Base-by-base conservation (phyloP, 2,797 vertebrate genomes). In the Diglossa cyanea region DNA sequence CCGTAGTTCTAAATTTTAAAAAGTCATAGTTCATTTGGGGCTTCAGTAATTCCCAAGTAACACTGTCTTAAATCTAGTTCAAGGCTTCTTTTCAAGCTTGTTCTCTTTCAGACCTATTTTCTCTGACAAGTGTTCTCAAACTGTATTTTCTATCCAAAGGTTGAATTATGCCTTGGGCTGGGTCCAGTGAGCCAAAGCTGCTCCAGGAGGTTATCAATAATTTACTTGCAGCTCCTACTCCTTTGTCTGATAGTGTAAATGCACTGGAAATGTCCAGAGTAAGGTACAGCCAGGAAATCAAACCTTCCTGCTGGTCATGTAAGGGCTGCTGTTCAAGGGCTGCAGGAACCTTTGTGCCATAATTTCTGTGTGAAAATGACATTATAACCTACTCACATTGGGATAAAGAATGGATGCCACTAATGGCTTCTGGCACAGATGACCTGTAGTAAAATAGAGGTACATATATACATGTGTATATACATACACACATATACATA, bases 371-470 rank as follows among this genome's bases (percentile, higher is more conserved):
- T 23, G 28, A 40, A 18, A 86, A 17, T 51, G 21, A 17, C 13
- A 48, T 13, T 23, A 65, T 19, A 45, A 2, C 3, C 11, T 53
- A 10, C 5, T 44, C 0, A 0, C 7, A 42, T 1, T 44, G 15
- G 6, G 12, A 50, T 61, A 20, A 78, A 58, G 58, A 48, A 50
- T 7, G 1, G 57, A 45, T 33, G 12, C 8, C 30, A 7, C 1
- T 72, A 11, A 78, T 61, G 10, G 24, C 12, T 92, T 47, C 37
- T 48, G 70, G 7, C 23, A 63, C 6, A 79, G 31, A 19, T 8
- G 86, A 37, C 3, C 5, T 28, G 10, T 28, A 47, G 20, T 26
- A 76, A 47, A 85, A 70, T 63, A 66, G 63, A 24, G 3, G 20
- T 2, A 26, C 8, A 47, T 4, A 20, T 4, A 35, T 26, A 20